phyloP scores from a whole-genome alignment of 2,888 invertebrate species.

The Hermodice carunculata region DNA sequence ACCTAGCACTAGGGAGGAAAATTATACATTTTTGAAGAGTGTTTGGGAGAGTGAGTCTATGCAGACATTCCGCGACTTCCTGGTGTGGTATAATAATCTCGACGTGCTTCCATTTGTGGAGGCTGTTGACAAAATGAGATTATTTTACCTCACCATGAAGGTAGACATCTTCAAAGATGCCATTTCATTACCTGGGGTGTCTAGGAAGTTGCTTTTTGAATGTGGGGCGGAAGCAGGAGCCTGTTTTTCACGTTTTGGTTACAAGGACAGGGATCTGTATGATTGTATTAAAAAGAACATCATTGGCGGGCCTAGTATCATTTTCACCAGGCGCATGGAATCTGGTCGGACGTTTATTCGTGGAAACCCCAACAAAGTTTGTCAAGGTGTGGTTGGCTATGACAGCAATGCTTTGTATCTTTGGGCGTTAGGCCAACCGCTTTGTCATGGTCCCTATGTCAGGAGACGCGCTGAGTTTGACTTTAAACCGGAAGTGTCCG shows the following conservation, averaged over 20 bases:
- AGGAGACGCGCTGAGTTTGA: neutral
- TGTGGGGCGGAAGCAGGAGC: no score
- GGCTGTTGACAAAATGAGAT: neutral
- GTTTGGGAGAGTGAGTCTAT: neutral
- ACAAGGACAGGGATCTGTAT: neutral
- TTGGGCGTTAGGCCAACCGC: neutral
- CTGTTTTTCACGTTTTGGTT: neutral
- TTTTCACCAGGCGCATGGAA: no score
- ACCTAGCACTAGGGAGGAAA: neutral
- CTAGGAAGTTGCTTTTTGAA: neutral
- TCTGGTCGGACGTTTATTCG: neutral
- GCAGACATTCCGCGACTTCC: neutral
- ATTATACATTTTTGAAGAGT: neutral
- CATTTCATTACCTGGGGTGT: conserved; percentile 1
- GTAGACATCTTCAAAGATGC: conserved; percentile 12
- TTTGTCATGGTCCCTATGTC: neutral
- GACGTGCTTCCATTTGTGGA: conserved; percentile 5
- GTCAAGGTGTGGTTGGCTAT: neutral
- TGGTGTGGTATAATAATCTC: conserved; percentile 1
- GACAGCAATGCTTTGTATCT: neutral
- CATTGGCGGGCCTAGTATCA: no score
- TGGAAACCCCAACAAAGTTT: neutral
- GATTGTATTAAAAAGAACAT: neutral
- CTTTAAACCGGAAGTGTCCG: neutral
- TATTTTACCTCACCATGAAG: neutral